A percentile compares a stretch with the other conserved stretches of the same genome.
Evolutionary conservation across 2,113 vertebrate species (phyloP).

Genomic region (Neolamprologus toae): DNA sequence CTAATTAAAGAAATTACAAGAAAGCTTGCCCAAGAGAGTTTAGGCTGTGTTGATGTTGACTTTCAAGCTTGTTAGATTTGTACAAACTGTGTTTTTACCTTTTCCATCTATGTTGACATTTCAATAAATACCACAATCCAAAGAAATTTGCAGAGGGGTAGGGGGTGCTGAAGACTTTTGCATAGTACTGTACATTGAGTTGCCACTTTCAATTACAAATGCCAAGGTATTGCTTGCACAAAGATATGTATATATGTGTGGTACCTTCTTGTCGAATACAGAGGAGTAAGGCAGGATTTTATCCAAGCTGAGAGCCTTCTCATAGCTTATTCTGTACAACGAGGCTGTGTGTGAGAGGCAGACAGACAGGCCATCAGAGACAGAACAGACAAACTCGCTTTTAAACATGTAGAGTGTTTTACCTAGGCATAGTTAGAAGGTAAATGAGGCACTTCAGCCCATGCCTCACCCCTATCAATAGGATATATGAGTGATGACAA

Average conservation of each 20-base stretch:
- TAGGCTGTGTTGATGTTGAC: background rate
- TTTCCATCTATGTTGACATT: background rate
- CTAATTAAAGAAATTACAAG: background rate
- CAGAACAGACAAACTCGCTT: background rate
- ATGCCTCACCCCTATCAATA: background rate
- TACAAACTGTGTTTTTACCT: background rate
- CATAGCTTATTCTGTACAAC: slow-evolving; percentile 78
- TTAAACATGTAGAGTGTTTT: background rate
- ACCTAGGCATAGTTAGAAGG: background rate
- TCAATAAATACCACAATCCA: background rate
- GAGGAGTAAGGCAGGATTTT: slow-evolving; percentile 84
- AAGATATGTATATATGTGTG: background rate
- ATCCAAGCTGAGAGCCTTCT: slow-evolving; percentile 75
- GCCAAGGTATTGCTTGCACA: background rate
- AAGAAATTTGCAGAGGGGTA: background rate
- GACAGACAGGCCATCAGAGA: background rate
- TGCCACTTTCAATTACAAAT: background rate
- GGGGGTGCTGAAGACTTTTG: background rate
- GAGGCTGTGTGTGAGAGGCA: slow-evolving; percentile 70
- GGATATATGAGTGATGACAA: background rate
- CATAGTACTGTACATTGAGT: background rate
- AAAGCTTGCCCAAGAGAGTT: background rate
- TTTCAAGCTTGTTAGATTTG: background rate
- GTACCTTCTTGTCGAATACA: slow-evolving; percentile 81
- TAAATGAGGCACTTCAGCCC: background rate